Evolutionary conservation across 1,140 invertebrate species (phyloP), one percentile per base, ranked within the genome.

Genomic region (Ctenoplectra terminalis): DNA sequence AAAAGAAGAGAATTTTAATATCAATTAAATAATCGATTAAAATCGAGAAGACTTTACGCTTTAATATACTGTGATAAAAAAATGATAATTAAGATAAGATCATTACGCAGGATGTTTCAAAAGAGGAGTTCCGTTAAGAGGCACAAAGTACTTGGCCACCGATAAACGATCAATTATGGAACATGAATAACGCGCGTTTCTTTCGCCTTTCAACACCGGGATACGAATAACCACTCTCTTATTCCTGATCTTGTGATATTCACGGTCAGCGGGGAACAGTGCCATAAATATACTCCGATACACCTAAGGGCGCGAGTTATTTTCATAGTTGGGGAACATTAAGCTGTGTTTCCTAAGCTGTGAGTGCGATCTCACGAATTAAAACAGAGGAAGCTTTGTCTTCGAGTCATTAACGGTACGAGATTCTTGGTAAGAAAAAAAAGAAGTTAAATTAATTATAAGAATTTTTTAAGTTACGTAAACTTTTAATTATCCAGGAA

Each of bases 161-260:
- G 74, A 77, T 67, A 46, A 67, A 69, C 63, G 34, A 67, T 77
- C 63, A 77, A 77, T 77, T 77, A 77, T 77, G 63, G 50, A 77
- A 40, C 74, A 11, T 23, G 63, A 69, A 56, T 77, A 58, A 67
- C 54, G 34, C 29, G 7, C 31, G 17, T 5, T 61, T 73, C 26
- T 54, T 34, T 73, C 1, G 37, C 34, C 58, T 73, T 73, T 80
- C 70, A 63, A 80, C 77, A 58, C 20, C 52, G 46, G 48, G 29
- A 54, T 70, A 63, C 58, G 56, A 43, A 26, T 63, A 40, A 31
- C 46, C 29, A 29, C 46, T 80, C 77, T 75, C 48, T 52, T 84
- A 81, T 84, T 84, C 78, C 60, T 37, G 66, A 81, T 85, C 76
- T 66, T 37, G 58, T 58, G 84, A 86, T 81, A 84, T 81, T 84